These are phyloP conservation scores for Charanyca ferruginea DNA, from an alignment of 2,888 invertebrate species.

Conservation along the genomic window DNA sequence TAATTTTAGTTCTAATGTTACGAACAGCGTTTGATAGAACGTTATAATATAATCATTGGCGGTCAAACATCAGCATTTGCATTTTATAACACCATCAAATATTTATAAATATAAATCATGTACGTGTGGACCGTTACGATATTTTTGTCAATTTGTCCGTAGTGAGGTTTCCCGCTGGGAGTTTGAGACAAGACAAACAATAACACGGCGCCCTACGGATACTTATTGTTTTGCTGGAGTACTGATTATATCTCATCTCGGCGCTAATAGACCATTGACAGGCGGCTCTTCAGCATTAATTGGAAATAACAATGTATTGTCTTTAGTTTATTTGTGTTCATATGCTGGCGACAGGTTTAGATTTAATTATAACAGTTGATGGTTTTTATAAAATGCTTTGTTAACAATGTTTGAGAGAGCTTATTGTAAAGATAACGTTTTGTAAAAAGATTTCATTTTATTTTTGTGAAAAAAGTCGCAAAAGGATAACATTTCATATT, in stretches of 20 bases:
- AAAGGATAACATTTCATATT: neutral
- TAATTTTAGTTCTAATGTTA: constrained; percentile 43
- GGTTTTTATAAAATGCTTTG: neutral
- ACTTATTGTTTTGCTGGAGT: constrained; percentile 82
- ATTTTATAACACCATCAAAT: constrained; percentile 60
- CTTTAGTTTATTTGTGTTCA: constrained; percentile 46
- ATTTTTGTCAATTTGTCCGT: constrained; percentile 83
- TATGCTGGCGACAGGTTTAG: constrained; percentile 58
- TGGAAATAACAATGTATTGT: constrained; percentile 66
- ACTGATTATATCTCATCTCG: constrained; percentile 83
- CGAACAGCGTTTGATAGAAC: constrained; percentile 38
- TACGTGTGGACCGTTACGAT: constrained; percentile 67
- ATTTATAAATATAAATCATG: constrained; percentile 60
- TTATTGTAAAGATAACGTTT: neutral
- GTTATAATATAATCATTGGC: constrained; percentile 57
- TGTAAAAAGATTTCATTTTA: neutral
- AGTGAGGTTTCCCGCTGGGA: constrained; percentile 78
- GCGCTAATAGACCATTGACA: constrained; percentile 84
- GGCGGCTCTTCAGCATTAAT: constrained; percentile 73
- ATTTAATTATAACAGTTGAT: constrained; percentile 28
- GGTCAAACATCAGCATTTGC: constrained; percentile 56
- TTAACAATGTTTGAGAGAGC: neutral
- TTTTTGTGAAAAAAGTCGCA: neutral
- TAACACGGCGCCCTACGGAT: constrained; percentile 82
- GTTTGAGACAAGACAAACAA: constrained; percentile 83